Evolutionary conservation across 2,113 vertebrate species (phyloP), one percentile per base, ranked within the genome.

Genomic region (Prochilodus magdalenae): DNA sequence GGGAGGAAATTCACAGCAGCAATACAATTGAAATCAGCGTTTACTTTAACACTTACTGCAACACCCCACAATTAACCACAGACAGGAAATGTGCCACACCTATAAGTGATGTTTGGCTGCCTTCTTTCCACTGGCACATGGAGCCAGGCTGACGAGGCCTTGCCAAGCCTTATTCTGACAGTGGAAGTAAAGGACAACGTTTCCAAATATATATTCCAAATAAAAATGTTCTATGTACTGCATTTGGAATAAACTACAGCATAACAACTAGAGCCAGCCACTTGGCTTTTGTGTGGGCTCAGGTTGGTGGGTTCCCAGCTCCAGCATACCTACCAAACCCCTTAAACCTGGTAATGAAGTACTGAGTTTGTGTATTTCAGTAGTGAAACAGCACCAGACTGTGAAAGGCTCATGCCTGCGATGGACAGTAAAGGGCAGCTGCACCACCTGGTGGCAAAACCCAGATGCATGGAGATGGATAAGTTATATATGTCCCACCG

Each of bases 391-490:
- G 40, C 40, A 44, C 11, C 40, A 44, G 11, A 44, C 4, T 11
- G 40, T 44, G 40, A 5, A 7, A 44, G 40, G 11, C 40, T 44
- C 5, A 44, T 44, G 40, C 8, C 40, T 20, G 15, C 13, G 13
- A 4, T 49, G 27, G 1, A 40, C 13, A 24, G 18, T 15, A 24
- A 36, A 62, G 57, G 16, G 6, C 13, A 26, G 57, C 62, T 33
- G 26, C 69, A 26, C 49, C 76, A 79, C 5, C 82, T 27, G 6
- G 33, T 60, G 75, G 70, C 49, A n/a, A 66, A 62, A 66, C 11
- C 30, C 57, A 22, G 70, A 72, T n/a, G n/a, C n/a, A n/a, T n/a
- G n/a, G n/a, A n/a, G 6, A 6, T 36, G 13, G 13, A 14, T 12
- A 49, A 8, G 44, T 49, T 49, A 49, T 4, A 14, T 49, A 49